These are phyloP conservation scores for Rhabdophis nuchalis DNA, from an alignment of 2,797 vertebrate species.

Conservation along the genomic window DNA sequence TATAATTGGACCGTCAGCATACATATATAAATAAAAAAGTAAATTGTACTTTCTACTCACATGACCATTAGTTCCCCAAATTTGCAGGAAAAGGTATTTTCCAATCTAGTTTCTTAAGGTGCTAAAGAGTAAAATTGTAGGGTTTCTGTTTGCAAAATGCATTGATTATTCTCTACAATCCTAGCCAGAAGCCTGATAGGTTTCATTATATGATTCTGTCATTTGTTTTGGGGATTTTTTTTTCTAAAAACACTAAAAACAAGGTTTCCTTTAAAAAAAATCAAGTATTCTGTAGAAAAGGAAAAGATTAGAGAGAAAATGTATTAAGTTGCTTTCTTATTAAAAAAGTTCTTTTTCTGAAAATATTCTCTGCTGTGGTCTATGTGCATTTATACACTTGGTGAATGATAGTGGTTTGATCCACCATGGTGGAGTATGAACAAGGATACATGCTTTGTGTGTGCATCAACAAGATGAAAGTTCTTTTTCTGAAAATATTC, in stretches of 20 bases:
- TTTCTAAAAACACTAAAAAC: not conserved
- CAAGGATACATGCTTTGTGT: slow-evolving; percentile 24
- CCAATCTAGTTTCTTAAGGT: not conserved
- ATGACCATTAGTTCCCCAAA: not conserved
- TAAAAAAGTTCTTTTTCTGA: slow-evolving; percentile 17
- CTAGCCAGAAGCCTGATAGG: not conserved
- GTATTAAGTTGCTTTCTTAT: not conserved
- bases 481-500: slow-evolving; percentile 20
- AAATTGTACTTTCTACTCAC: not conserved
- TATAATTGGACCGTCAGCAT: not conserved
- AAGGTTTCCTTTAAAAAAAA: not conserved
- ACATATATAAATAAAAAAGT: not conserved
- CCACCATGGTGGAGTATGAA: slow-evolving; percentile 11
- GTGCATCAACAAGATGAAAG: slow-evolving; percentile 27
- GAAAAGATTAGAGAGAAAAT: slow-evolving; percentile 1
- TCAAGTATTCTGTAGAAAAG: not conserved
- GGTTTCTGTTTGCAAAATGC: not conserved
- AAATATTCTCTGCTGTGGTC: slow-evolving; percentile 4
- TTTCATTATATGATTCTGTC: not conserved
- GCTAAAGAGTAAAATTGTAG: not conserved
- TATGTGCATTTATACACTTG: not conserved
- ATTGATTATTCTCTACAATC: not conserved
- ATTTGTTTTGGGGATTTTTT: not conserved
- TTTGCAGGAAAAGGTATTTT: not conserved
- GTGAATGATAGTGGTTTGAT: slow-evolving; percentile 27